Evolutionary conservation across 2,888 invertebrate genomes (phyloP), one percentile per base, ranked within the genome.

Genomic region (Tetranychus piercei): DNA sequence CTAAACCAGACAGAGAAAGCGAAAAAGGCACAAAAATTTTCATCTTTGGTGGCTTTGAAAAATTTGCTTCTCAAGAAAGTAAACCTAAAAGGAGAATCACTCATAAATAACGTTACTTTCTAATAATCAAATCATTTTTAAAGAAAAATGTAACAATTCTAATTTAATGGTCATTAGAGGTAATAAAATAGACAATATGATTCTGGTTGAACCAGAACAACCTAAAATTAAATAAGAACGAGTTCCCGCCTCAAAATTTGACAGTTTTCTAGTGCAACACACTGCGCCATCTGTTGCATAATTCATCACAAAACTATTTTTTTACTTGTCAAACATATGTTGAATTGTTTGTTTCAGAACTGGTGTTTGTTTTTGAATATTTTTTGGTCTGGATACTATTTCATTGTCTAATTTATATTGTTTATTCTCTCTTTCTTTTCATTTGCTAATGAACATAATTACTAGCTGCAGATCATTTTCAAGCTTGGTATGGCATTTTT

Each of bases 401-500:
- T 23, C 69, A 23, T 23, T 69, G 9, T 69, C 34, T 69, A 9
- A 11, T 23, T 23, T 69, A 23, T 18, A 23, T 11, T 15, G 15
- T n/a, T 69, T 23, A 23, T 23, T 69, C 8, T 69, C 69, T 69
- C 15, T 65, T 20, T 65, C 66, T 65, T 65, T 65, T 6, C 6
- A n/a, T 65, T 20, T 11, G 69, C 34, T 9, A 69, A 69, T 69
- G 22, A 23, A 23, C 22, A 9, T 23, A 22, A 23, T 22, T n/a
- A 23, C 22, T 11, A 11, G 11, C 3, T 23, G 9, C 6, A 22
- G 69, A n/a, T 23, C 69, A 69, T 69, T 11, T 23, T 69, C 22
- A 69, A 23, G 69, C n/a, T n/a, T 23, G n/a, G 11, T n/a, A 95
- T 95, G 95, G 94, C 94, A 79, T 88, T 93, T 78, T 94, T 93